These are phyloP conservation scores for Hemicrepidius hirtus DNA, from an alignment of 2,888 invertebrate genomes.

Conservation along the genomic window DNA sequence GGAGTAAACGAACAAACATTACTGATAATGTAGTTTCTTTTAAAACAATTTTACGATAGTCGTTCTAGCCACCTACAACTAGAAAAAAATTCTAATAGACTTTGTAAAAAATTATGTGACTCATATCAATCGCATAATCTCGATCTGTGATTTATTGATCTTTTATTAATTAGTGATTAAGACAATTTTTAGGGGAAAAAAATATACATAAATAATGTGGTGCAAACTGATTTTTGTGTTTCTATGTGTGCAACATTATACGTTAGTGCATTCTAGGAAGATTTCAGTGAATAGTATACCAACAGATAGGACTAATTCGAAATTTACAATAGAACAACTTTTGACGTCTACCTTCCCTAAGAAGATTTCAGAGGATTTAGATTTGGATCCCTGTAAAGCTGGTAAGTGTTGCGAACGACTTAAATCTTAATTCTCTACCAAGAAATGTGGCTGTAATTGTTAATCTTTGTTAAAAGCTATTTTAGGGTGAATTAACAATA, in stretches of 20 bases:
- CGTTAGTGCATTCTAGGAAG: constrained; percentile 25
- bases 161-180: constrained; percentile 40
- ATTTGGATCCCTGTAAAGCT: constrained; percentile 91
- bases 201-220: constrained; percentile 35
- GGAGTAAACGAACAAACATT: constrained; percentile 52
- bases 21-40: constrained; percentile 53
- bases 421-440: constrained; percentile 22
- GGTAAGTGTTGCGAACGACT: constrained; percentile 75
- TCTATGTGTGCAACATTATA: constrained; percentile 36
- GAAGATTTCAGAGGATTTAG: constrained; percentile 83
- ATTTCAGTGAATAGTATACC: constrained; percentile 39
- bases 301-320: constrained; percentile 52
- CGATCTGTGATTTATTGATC: constrained; percentile 47
- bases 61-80: constrained; percentile 25
- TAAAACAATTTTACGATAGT: constrained; percentile 29
- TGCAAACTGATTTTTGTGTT: constrained; percentile 39
- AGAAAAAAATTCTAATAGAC: constrained; percentile 10
- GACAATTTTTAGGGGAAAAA: constrained; percentile 29
- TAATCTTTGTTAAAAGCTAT: constrained; percentile 3
- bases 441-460: constrained; percentile 11
- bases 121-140: constrained; percentile 20
- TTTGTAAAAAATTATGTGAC: constrained; percentile 18
- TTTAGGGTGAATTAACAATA: neutral
- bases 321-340: constrained; percentile 80
- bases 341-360: constrained; percentile 78